Conservation (phyloP, 2,113 vertebrate species). For the Marmota monax region DNA sequence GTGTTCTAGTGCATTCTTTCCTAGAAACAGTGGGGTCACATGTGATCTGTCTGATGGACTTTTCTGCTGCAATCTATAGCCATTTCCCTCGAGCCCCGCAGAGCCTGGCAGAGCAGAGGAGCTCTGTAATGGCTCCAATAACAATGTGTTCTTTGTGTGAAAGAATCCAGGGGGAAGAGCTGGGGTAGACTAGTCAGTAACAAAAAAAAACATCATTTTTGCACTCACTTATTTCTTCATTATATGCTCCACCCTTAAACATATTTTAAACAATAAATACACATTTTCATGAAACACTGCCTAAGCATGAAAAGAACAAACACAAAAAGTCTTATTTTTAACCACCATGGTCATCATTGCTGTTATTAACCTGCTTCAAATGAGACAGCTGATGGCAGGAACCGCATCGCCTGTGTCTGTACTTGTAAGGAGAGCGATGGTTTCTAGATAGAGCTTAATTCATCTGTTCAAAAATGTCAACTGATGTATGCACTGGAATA, state of each 20-base stretch:
- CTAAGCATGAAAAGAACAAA: constrained; percentile 89
- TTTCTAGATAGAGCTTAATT: constrained; percentile 65
- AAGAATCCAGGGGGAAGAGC: constrained; percentile 95
- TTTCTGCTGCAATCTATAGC: constrained; percentile 94
- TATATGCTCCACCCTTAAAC: constrained; percentile 91
- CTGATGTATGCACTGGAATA: neutral
- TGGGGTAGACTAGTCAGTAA: constrained; percentile 89
- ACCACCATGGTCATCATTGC: constrained; percentile 83
- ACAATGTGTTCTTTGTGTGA: constrained; percentile 98
- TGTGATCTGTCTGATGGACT: constrained; percentile 96
- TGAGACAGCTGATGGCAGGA: constrained; percentile 74
- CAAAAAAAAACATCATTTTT: constrained; percentile 85
- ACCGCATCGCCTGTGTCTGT: constrained; percentile 67
- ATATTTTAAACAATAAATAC: constrained; percentile 94
- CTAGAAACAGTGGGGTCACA: constrained; percentile 93
- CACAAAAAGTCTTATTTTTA: constrained; percentile 86
- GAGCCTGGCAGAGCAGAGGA: constrained; percentile 91
- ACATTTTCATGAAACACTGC: constrained; percentile 90
- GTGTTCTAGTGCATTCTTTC: constrained; percentile 91
- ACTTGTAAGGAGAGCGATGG: constrained; percentile 63
- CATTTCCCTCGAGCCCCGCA: constrained; percentile 93
- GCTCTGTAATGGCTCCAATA: constrained; percentile 95
- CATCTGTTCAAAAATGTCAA: constrained; percentile 72
- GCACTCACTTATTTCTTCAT: constrained; percentile 91
- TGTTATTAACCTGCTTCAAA: constrained; percentile 85